These are phyloP conservation scores for Microchirus variegatus DNA, from an alignment of 2,797 vertebrate genomes.

Conservation along the genomic window DNA sequence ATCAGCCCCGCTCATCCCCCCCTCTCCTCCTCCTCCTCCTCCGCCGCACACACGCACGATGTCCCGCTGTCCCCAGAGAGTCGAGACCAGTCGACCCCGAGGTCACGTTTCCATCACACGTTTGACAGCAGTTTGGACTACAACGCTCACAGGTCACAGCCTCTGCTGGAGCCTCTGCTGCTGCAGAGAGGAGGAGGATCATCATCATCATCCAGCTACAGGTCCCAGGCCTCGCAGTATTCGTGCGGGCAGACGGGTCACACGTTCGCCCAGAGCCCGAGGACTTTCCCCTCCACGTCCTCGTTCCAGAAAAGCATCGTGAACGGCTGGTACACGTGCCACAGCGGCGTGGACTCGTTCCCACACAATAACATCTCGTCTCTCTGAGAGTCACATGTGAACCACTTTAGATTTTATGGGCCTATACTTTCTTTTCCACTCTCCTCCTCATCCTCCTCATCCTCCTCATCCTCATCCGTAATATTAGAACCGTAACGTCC, in stretches of 20 bases:
- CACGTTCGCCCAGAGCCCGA: slow-evolving; percentile 73
- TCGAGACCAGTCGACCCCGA: slow-evolving; percentile 73
- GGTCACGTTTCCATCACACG: slow-evolving; percentile 82
- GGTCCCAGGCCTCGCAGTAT: slow-evolving; percentile 74
- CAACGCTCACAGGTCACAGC: slow-evolving; percentile 79
- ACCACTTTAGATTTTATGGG: slow-evolving; percentile 3
- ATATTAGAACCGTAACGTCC: slow-evolving; percentile 15
- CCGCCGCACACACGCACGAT: slow-evolving; percentile 50
- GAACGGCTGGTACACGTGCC: slow-evolving; percentile 86
- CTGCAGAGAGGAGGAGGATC: slow-evolving; percentile 80
- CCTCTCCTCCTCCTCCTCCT: too few relatives aligned
- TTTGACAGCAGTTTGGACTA: slow-evolving; percentile 84
- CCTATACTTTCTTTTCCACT: slow-evolving; percentile 1
- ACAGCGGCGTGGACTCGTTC: slow-evolving; percentile 78
- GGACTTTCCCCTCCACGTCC: slow-evolving; percentile 76
- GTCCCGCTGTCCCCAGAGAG: slow-evolving; percentile 72
- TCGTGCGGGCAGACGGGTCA: slow-evolving; percentile 75
- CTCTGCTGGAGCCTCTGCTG: slow-evolving; percentile 81
- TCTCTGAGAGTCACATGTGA: slow-evolving; percentile 47
- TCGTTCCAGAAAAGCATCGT: slow-evolving; percentile 82
- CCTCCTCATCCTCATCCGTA: slow-evolving; percentile 5
- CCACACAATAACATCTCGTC: slow-evolving; percentile 76
- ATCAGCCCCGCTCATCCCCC: slow-evolving; percentile 61
- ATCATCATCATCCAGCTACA: too few relatives aligned
- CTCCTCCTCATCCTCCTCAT: too few relatives aligned